Base-by-base conservation (phyloP, 2,113 vertebrate genomes). In the Tupaia tana region DNA sequence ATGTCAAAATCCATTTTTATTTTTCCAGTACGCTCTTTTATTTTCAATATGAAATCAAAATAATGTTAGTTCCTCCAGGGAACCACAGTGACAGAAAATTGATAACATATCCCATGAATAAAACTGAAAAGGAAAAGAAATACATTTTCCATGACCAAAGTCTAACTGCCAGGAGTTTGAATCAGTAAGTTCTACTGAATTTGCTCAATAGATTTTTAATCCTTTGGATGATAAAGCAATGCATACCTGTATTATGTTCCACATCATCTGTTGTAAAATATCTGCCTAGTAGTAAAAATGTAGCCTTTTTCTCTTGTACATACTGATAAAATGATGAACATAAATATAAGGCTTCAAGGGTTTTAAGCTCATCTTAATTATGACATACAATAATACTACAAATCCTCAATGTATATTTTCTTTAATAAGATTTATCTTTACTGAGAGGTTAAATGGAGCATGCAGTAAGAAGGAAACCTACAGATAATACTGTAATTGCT, bases 41-140 rank as follows among this genome's bases (percentile, higher is more conserved):
- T 89, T 94, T 95, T 93, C n/a, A 90, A 9, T 67, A 87, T 84
- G 84, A 89, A 89, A 91, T 78, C 12, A 52, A 86, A 92, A 87
- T 80, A 87, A 75, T 61, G 52, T 80, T 63, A 63, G 7, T 43
- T 63, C 2, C 14, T 87, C 24, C 8, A 64, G 9, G 15, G 4
- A 82, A 0, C 67, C 9, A 88, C 24, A 89, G 14, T 52, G 31
- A 89, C 19, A 85, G 20, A 63, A 93, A 94, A 81, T 84, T 27
- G 1, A 77, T 87, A 66, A 61, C 3, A 19, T 20, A 83, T 70
- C 16, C 8, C 83, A 13, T 87, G 31, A 91, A 87, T 19, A n/a
- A 11, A 82, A 0, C 24, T 63, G 3, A 77, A 93, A 52, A 5
- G 6, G 7, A 84, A 52, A 79, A 75, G 5, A 95, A 64, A 89